phyloP scores from a whole-genome alignment of 2,113 vertebrate species.

The Pterocles gutturalis region DNA sequence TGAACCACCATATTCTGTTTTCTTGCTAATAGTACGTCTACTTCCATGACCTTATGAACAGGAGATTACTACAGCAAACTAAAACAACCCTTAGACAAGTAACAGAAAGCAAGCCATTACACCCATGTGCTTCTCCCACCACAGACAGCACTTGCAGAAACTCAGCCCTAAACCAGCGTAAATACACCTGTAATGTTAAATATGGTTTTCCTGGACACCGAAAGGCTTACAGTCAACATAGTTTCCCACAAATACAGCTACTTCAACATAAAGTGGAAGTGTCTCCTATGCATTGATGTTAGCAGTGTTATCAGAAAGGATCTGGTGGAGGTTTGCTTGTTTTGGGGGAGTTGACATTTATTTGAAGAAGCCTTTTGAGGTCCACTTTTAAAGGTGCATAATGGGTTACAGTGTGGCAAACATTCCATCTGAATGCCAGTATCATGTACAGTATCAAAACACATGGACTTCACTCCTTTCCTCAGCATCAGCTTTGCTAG shows the following conservation, averaged over 20 bases:
- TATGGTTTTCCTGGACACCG: neutral
- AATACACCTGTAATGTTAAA: neutral
- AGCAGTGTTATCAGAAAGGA: neutral
- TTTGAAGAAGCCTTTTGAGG: neutral
- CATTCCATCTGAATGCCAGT: neutral
- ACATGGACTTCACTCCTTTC: neutral
- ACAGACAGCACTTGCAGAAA: neutral
- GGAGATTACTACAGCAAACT: neutral
- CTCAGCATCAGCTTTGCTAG: neutral
- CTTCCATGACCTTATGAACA: neutral
- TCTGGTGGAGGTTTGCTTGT: fast-evolving
- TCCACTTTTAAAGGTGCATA: neutral
- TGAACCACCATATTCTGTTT: neutral
- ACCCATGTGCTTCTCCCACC: neutral
- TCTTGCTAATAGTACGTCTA: neutral
- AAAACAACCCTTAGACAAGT: neutral
- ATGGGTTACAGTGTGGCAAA: neutral
- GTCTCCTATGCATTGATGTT: neutral
- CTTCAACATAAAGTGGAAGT: neutral
- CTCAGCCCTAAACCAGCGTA: neutral
- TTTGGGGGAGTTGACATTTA: neutral
- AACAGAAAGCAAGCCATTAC: neutral
- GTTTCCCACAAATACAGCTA: neutral
- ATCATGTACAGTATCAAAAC: neutral
- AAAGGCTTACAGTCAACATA: neutral